Evolutionary conservation across 2,797 vertebrate species (phyloP), one percentile per base, ranked within the genome.

Genomic region (Falco concolor): DNA sequence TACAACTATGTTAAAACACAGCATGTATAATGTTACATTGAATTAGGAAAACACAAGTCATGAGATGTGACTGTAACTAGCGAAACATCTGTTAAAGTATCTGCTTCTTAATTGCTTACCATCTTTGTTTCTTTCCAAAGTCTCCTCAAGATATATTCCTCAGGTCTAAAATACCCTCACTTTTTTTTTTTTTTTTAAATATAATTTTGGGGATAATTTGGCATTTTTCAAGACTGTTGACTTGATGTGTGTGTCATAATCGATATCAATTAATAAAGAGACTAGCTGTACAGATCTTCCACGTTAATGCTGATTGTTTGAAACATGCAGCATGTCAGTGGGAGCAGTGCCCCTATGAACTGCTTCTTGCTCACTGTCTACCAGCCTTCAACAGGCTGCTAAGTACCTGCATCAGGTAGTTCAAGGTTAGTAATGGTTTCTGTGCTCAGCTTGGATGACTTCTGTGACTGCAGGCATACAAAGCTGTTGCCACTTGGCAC

Each of bases 11-110:
- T 78, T 84, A 76, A 65, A 91, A 68, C 27, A 25, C 36, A 79
- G 57, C 9, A 13, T 2, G 2, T 84, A 24, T 28, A 63, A 36
- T 61, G 40, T 50, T 88, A 22, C 20, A 47, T 25, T 45, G 69
- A 75, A 22, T 89, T 84, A 15, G 32, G 73, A 89, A 95, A 92
- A 53, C 57, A 54, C 10, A 45, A 72, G 21, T 81, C 56, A 28
- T 18, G 44, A 79, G 77, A 79, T 81, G 50, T 63, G 83, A 78
- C 73, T 73, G 64, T 40, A 92, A 83, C 72, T 75, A 82, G 40
- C 9, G 17, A 87, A 97, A 95, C 97, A 97, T 95, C 97, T 97
- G 97, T 57, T 95, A 79, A 72, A 70, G 57, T 97, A 96, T 87
- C 93, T 97, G 96, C 83, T 92, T 93, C 87, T 77, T 95, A 96